These are phyloP conservation scores for Darevskia mixta DNA, from an alignment of 2,797 vertebrate genomes.

Conservation along the genomic window DNA sequence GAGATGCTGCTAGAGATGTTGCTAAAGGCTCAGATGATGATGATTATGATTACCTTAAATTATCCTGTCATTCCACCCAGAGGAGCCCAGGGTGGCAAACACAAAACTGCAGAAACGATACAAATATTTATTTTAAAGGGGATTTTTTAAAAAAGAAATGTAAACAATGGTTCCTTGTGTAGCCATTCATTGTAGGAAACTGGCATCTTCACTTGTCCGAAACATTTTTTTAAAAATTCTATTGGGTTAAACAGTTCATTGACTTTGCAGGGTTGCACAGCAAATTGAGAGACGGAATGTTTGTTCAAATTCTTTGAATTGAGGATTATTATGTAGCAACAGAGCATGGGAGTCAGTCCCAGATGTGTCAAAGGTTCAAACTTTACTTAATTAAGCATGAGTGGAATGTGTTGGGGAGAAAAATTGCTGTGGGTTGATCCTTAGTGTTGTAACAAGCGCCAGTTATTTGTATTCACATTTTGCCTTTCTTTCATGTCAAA, in stretches of 20 bases:
- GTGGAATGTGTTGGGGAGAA: conserved; percentile 8
- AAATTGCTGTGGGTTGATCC: neutral
- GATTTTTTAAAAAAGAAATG: neutral
- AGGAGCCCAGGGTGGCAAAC: too few relatives aligned
- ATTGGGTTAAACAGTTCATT: neutral
- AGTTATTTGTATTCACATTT: conserved; percentile 42
- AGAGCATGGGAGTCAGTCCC: neutral
- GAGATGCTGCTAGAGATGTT: neutral
- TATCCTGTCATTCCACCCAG: too few relatives aligned
- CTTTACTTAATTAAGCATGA: conserved; percentile 22
- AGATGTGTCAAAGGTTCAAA: conserved; percentile 15
- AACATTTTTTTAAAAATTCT: neutral
- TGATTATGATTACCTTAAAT: too few relatives aligned
- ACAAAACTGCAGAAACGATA: too few relatives aligned
- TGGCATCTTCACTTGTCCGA: neutral
- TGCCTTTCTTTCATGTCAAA: conserved; percentile 38
- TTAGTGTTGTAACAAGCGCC: conserved; percentile 12
- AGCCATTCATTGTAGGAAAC: neutral
- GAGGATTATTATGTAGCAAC: neutral
- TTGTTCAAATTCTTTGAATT: conserved; percentile 26
- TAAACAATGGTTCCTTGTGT: neutral
- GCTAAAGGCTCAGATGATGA: too few relatives aligned
- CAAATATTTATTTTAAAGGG: neutral
- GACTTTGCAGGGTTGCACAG: neutral
- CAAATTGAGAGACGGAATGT: neutral